Base-by-base conservation (phyloP, 2,113 vertebrate species). In the Ammodytes dubius region DNA sequence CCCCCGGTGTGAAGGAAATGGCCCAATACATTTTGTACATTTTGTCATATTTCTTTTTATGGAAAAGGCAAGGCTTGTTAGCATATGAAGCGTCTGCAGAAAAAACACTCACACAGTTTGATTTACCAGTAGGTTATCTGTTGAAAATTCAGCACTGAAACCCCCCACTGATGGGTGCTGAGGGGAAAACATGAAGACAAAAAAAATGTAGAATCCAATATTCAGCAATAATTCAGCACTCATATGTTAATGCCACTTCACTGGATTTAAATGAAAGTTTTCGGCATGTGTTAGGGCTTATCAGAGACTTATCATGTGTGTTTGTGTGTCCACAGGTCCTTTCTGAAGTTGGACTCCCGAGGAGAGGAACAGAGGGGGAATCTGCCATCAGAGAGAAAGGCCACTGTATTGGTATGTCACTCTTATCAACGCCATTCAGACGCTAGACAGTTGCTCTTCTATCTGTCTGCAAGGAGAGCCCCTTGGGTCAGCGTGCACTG, bases 351-450 rank as follows among this genome's bases (percentile, higher is more conserved):
- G 57, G 67, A 79, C 81, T 84, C 89, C 90, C 27, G 79, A 75
- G 79, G 88, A 88, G 89, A 85, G 52, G 52, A 85, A 83, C 71
- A 80, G 27, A 27, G 64, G 70, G 59, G 59, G 60, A 78, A 61
- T 68, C 71, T 74, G 66, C 77, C 27, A 59, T 65, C 78, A 42
- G 68, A 72, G 77, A 91, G 89, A 93, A 87, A 89, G 88, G 65
- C 79, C 85, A 91, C 87, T 93, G 90, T 94, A 94, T 93, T 86
- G 88, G 70, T 89, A 89, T 81, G 84, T 78, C 19, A 60, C 56
- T 83, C 84, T 91, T 93, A 93, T 94, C 93, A 90, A 79, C 14
- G 9, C 14, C 66, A 70, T 79, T 89, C 90, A 93, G 79, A 86
- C 40, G 8, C 66, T 27, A 84, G 81, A 87, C 88, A 82, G 85